Evolutionary conservation across 2,797 vertebrate species (phyloP), one percentile per base, ranked within the genome.

Genomic region (Anas bernieri): DNA sequence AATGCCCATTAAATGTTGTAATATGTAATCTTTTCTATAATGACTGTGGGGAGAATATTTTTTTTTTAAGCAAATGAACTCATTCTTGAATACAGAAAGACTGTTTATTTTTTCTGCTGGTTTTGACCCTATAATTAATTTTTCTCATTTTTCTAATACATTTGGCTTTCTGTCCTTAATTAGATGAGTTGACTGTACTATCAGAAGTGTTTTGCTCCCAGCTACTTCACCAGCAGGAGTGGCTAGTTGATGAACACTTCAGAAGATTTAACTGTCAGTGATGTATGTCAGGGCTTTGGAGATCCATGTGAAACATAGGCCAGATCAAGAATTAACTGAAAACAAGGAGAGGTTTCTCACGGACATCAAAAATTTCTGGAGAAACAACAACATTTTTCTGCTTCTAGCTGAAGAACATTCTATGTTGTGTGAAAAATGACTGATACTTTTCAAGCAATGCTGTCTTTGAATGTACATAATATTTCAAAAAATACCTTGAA

Each of bases 401-500:
- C 7, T 31, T 90, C 88, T 80, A 85, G 52, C 56, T 91, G 88
- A 92, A 92, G 86, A 79, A 79, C 77, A 54, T 90, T 77, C 63
- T 41, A 55, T 64, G 48, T 16, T 33, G 6, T 31, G 9, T 61
- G 68, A 91, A 91, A 93, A 91, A 86, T 37, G 46, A 69, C n/a
- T 0, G 2, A 63, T 23, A 70, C 26, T 90, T 88, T 37, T 80
- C 67, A 90, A 84, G 70, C 54, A 82, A 26, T 23, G 45, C 39
- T 80, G 63, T 80, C 72, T 89, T 58, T 54, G 54, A 82, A 20
- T 25, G 26, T 20, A 81, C 17, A 69, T 31, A 88, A 72, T 83
- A 91, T 67, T 79, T 93, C 61, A 82, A 85, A 91, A 64, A 91
- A 66, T 84, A 50, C 55, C 87, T 94, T 90, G 92, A 92, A 94